Conservation (phyloP, 2,888 invertebrate species). For the Aelia acuminata region DNA sequence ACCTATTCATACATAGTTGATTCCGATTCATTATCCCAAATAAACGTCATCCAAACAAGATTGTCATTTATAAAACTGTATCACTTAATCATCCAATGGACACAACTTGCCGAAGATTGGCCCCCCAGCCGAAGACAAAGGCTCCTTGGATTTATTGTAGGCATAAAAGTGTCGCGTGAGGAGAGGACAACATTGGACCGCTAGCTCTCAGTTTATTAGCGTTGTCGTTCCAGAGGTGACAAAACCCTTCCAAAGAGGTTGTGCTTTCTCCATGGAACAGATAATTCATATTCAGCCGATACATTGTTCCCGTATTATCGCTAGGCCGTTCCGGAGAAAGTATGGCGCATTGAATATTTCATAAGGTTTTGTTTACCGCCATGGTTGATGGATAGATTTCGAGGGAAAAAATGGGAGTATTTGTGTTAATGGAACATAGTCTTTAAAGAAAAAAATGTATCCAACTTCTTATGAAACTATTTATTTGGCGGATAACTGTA, state of each 20-base stretch:
- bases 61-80: neutral
- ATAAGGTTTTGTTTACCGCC: neutral
- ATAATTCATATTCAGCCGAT: constrained; percentile 27
- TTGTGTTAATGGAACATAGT: neutral
- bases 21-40: neutral
- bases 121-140: neutral
- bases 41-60: neutral
- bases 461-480: no score
- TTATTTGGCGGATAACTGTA: no score
- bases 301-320: neutral
- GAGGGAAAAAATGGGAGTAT: neutral
- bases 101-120: neutral
- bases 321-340: neutral
- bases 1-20: no score
- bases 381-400: neutral
- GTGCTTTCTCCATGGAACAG: neutral
- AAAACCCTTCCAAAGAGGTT: neutral
- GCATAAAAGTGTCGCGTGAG: neutral
- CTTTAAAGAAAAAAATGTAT: no score
- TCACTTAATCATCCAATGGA: neutral
- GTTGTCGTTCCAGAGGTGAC: neutral
- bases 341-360: neutral
- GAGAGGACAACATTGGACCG: neutral
- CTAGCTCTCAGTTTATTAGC: constrained; percentile 10
- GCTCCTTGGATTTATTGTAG: neutral